Base-by-base conservation (phyloP, 2,113 vertebrate genomes). In the Platysteira castanea region DNA sequence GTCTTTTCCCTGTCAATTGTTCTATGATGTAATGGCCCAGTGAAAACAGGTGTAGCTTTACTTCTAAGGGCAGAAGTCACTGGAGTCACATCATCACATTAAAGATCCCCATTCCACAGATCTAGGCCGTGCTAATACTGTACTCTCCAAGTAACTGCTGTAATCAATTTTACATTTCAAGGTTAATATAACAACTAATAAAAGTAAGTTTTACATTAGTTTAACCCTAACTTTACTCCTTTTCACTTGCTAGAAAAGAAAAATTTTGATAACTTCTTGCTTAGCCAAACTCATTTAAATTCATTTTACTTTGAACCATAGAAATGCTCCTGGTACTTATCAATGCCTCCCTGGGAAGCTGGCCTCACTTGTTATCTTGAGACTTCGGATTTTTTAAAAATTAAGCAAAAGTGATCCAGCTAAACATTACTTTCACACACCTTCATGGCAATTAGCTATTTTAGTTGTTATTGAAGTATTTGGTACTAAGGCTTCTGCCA, bases 61-160 rank as follows among this genome's bases (percentile, higher is more conserved):
- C 21, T 54, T 53, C n/a, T 28, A 70, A 53, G 14, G 53, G 18
- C 37, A 67, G 4, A 41, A 56, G 8, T 19, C 27, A 15, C 17
- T 61, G 21, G 0, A 46, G 28, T 13, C 11, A 30, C 15, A 53
- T 3, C 5, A 30, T 5, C 11, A 47, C 17, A 5, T 7, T 24
- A 13, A 20, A 61, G 24, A 35, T 14, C 5, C 27, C 27, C 33
- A 11, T 41, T 20, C 24, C 22, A 11, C 26, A 70, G 28, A 7
- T 4, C 12, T 15, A 10, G 27, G 35, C 14, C 4, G 10, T 11
- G 22, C 16, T 5, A 46, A 64, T 16, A 44, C 20, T 14, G 11
- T 35, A 15, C 18, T 19, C 26, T 46, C 33, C 7, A 7, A 37
- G 19, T 8, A 83, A 78, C 8, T 71, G 4, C 44, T 65, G 3